Percentiles rank a stretch among this genome's conserved stretches.
These are phyloP conservation scores for Drosophila chauvacae DNA, from an alignment of 1,140 invertebrate species.

Conservation along the genomic window DNA sequence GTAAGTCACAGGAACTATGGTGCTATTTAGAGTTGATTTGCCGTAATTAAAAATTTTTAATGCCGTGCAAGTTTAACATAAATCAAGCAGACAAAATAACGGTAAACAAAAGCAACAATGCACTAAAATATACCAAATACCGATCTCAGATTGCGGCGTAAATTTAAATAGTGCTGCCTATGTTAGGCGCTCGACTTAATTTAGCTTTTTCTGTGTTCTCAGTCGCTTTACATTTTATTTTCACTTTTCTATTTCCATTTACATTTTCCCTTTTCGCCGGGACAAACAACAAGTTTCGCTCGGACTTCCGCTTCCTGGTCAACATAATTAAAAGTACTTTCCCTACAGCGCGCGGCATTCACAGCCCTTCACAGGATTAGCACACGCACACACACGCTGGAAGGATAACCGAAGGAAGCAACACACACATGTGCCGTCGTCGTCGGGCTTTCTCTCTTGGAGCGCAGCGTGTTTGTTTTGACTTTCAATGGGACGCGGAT, in stretches of 20 bases:
- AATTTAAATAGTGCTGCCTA: constrained; percentile 5
- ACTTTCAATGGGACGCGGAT: constrained; percentile 53
- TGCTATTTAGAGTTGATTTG: not conserved
- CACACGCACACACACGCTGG: not conserved
- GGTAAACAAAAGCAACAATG: constrained; percentile 3
- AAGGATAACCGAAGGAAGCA: constrained; percentile 3
- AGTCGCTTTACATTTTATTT: not conserved
- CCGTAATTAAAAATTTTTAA: not conserved
- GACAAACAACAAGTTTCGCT: constrained; percentile 43
- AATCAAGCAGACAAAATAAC: not conserved
- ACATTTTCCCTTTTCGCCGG: constrained; percentile 27
- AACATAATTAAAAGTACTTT: constrained; percentile 78
- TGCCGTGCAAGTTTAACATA: not conserved
- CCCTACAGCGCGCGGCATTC: constrained; percentile 31
- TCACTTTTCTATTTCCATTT: constrained; percentile 1
- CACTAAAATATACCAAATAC: constrained; percentile 20
- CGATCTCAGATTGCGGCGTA: not conserved
- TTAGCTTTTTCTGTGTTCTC: not conserved
- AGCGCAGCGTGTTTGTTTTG: constrained; percentile 53
- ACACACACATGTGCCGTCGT: constrained; percentile 5
- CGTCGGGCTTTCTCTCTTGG: constrained; percentile 15
- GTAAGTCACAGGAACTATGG: not conserved
- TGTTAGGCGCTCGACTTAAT: not conserved
- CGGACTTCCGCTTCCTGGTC: constrained; percentile 76
- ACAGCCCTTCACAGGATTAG: constrained; percentile 48